Percentiles rank a stretch among this genome's conserved stretches.
Conservation (phyloP, 53 echinoderm and acorn worm species). For the Paracentrotus lividus region DNA sequence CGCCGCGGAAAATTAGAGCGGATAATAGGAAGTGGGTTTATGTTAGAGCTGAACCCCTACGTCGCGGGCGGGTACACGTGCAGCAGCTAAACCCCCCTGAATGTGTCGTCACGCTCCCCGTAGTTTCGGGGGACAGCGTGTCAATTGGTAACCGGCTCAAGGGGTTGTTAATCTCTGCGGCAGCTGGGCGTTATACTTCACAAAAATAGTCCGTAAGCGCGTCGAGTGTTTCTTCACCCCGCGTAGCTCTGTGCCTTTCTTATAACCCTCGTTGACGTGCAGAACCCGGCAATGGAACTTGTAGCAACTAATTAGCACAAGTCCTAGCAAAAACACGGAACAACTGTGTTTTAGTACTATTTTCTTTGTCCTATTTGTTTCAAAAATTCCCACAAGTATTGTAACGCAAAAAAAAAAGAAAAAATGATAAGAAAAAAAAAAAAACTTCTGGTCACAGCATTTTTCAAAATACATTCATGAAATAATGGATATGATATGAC, state of each 20-base stretch:
- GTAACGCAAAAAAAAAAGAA: not conserved
- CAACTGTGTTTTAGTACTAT: constrained; percentile 39
- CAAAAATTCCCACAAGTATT: constrained; percentile 11
- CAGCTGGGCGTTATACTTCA: constrained; percentile 45
- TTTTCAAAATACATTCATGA: no score
- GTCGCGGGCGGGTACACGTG: constrained; percentile 4
- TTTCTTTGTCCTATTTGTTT: constrained; percentile 51
- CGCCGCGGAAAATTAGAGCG: constrained; percentile 46
- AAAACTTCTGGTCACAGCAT: not conserved
- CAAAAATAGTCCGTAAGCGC: not conserved
- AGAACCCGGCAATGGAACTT: not conserved
- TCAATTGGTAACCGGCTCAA: constrained; percentile 15
- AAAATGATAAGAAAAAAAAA: not conserved
- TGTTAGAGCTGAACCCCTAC: constrained; percentile 24
- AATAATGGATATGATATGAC: no score
- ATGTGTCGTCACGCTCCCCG: constrained; percentile 42
- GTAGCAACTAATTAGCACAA: constrained; percentile 42
- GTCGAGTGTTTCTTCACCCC: not conserved
- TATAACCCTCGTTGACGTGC: not conserved
- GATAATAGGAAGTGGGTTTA: not conserved
- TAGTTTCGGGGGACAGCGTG: constrained; percentile 54
- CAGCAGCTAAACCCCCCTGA: constrained; percentile 43
- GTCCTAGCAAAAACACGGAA: not conserved
- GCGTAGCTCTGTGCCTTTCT: not conserved
- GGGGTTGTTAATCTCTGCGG: constrained; percentile 58